Percentiles rank a stretch among this genome's conserved stretches.
phyloP scores from a whole-genome alignment of 1,140 invertebrate genomes.

The Scaptomyza montana region DNA sequence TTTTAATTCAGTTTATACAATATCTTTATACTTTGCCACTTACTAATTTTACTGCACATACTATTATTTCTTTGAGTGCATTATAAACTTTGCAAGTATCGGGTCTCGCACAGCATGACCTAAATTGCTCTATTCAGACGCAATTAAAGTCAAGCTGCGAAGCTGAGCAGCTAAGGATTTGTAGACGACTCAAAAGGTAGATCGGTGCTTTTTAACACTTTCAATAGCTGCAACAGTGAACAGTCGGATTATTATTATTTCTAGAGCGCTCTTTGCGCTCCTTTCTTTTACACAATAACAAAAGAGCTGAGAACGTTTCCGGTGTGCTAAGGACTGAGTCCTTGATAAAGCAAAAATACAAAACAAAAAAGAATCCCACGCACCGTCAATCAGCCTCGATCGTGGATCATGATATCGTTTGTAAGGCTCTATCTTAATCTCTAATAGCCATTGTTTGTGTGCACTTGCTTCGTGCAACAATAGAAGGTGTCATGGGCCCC shows the following conservation, averaged over 20 bases:
- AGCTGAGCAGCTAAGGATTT: constrained; percentile 27
- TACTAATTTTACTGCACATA: too few relatives aligned
- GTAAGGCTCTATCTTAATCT: constrained; percentile 23
- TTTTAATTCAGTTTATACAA: background rate
- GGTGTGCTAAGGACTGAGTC: constrained; percentile 28
- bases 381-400: constrained; percentile 51
- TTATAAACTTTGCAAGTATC: background rate
- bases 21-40: background rate
- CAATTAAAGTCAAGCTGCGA: constrained; percentile 78
- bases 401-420: constrained; percentile 38
- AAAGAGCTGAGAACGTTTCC: constrained; percentile 64
- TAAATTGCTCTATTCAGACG: constrained; percentile 79
- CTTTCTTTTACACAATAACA: constrained; percentile 43
- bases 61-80: background rate
- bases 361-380: constrained; percentile 60
- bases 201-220: constrained; percentile 76
- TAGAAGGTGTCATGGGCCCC: constrained; percentile 36
- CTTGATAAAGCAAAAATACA: background rate
- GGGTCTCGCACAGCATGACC: constrained; percentile 61
- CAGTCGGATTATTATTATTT: constrained; percentile 3
- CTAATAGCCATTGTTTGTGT: constrained; percentile 35
- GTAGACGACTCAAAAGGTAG: constrained; percentile 40
- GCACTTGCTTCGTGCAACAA: constrained; percentile 32
- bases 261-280: constrained; percentile 5
- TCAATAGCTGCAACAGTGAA: constrained; percentile 23